Base-by-base conservation (phyloP, 2,888 invertebrate genomes). In the Caenorhabditis wallacei region DNA sequence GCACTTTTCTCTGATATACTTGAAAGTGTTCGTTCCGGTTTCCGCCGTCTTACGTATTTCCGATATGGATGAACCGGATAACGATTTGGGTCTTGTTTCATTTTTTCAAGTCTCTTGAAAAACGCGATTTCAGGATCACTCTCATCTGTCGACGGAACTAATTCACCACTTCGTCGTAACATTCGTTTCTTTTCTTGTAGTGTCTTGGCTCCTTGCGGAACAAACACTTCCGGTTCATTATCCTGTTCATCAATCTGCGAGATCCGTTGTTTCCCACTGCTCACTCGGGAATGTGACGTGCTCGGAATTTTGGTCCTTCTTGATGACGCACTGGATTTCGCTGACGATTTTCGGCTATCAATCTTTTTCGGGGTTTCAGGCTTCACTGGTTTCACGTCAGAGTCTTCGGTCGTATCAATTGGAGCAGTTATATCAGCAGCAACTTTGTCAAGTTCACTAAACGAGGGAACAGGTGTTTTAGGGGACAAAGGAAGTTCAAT, bases 1-100 rank as follows among this genome's bases (percentile, higher is more conserved):
- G 83, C 86, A 30, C 87, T 87, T 43, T 88, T 88, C 68, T 88
- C 88, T 0, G 88, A 88, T 20, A 88, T 88, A 24, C 87, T 87
- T 5, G 84, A 84, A n/a, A 88, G 46, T 18, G 81, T 81, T 59
- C 84, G 51, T 53, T 79, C 84, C 2, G 82, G 81, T 59, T 53
- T 61, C 48, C 84, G 43, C n/a, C 80, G 40, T 35, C 66, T 59
- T 8, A 53, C 48, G 46, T 59, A 26, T 48, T 57, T 51, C 40
- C 69, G 64, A 37, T 66, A 57, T 18, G 80, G 61, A 40, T 70
- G 57, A 2, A 76, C 53, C 18, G 66, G 66, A 51, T 63, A 18
- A 26, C 71, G 22, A 46, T 56, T 68, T 40, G 69, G 10, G 26
- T 81, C 68, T 53, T 71, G 26, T 37, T 69, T 66, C 56, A 82